These are phyloP conservation scores for Mylabris sibirica DNA, from an alignment of 2,888 invertebrate genomes.

Conservation along the genomic window DNA sequence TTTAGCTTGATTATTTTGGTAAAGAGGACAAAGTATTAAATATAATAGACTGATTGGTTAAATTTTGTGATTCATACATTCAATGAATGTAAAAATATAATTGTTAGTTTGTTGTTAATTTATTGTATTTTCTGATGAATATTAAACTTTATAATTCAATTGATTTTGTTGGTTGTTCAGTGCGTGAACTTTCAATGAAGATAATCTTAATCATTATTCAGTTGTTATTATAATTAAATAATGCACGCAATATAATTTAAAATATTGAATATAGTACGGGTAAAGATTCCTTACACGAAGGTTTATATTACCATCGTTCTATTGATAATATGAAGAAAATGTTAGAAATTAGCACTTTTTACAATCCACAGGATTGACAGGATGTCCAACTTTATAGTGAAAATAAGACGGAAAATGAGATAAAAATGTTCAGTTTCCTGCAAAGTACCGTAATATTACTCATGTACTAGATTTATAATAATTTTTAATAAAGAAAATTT, in stretches of 20 bases:
- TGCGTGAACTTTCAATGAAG: neutral
- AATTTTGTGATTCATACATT: neutral
- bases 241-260: neutral
- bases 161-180: neutral
- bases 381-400: too few relatives aligned
- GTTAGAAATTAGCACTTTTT: neutral
- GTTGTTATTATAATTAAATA: neutral
- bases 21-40: neutral
- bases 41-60: neutral
- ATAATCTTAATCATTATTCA: neutral
- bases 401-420: too few relatives aligned
- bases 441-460: too few relatives aligned
- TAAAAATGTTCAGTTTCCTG: too few relatives aligned
- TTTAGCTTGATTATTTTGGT: neutral
- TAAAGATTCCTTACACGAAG: too few relatives aligned
- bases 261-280: neutral
- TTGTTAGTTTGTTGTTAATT: neutral
- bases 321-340: too few relatives aligned
- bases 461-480: too few relatives aligned
- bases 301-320: too few relatives aligned
- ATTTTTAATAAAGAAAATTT: too few relatives aligned
- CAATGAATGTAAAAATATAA: neutral
- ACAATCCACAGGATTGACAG: too few relatives aligned
- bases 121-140: neutral
- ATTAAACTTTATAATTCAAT: neutral